These are phyloP conservation scores for Augiades crinisus DNA, from an alignment of 2,888 invertebrate genomes.

Conservation along the genomic window DNA sequence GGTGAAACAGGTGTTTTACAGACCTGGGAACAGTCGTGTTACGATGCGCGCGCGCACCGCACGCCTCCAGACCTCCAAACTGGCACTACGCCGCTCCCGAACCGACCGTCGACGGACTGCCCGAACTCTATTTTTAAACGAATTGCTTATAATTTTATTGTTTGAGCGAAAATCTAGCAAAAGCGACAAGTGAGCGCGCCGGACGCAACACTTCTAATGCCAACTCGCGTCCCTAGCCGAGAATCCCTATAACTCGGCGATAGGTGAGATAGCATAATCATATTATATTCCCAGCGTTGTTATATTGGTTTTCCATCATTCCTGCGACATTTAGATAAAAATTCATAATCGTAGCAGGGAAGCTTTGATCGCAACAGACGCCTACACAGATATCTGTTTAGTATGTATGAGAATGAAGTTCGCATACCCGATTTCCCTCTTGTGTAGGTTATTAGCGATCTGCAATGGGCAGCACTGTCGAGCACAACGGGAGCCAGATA, in stretches of 20 bases:
- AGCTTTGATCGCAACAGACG: not conserved
- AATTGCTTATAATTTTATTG: constrained; percentile 78
- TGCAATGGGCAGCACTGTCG: no score
- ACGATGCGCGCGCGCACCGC: constrained; percentile 61
- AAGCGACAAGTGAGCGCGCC: constrained; percentile 73
- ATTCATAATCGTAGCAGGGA: not conserved
- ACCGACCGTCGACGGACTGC: constrained; percentile 45
- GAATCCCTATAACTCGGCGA: constrained; percentile 37
- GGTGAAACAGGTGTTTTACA: constrained; percentile 67
- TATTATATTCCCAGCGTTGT: constrained; percentile 42
- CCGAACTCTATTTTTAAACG: constrained; percentile 66
- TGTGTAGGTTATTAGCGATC: no score
- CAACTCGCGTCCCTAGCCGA: constrained; percentile 51
- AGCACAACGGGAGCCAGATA: no score
- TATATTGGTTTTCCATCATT: not conserved
- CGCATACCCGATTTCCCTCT: no score
- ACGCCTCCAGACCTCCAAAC: constrained; percentile 69
- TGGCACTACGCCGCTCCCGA: constrained; percentile 51
- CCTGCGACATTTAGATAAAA: not conserved
- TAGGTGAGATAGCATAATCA: constrained; percentile 41
- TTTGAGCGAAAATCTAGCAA: constrained; percentile 69
- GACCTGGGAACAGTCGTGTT: constrained; percentile 66
- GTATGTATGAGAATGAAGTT: no score
- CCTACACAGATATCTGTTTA: no score
- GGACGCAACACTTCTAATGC: constrained; percentile 67